These are phyloP conservation scores for Norana najaformis DNA, from an alignment of 2,888 invertebrate genomes.

Conservation along the genomic window DNA sequence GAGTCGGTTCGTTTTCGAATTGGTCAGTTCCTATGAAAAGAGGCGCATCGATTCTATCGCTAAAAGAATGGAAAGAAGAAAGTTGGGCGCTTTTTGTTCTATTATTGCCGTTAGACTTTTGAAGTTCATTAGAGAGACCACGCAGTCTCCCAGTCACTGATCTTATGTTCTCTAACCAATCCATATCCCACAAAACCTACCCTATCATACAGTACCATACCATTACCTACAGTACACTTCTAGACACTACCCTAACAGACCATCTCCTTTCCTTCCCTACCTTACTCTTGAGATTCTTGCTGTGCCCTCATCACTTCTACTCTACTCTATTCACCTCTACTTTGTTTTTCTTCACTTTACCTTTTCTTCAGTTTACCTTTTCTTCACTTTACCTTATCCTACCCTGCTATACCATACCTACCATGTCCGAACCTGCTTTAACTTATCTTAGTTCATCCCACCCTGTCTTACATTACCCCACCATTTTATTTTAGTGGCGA, in stretches of 20 bases:
- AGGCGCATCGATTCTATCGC: neutral
- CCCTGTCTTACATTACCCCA: neutral
- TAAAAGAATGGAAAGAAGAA: constrained; percentile 2
- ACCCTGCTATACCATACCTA: too few species aligned
- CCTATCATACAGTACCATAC: neutral
- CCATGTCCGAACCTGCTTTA: too few species aligned
- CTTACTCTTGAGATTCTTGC: too few species aligned
- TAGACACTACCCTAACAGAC: too few species aligned
- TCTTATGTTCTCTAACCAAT: neutral
- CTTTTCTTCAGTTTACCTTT: too few species aligned
- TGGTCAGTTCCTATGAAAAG: neutral
- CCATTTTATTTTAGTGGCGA: neutral
- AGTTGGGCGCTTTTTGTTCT: neutral
- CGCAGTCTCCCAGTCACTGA: neutral
- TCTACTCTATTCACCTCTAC: too few species aligned
- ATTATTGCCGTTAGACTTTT: neutral
- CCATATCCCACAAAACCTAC: neutral
- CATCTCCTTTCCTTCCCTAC: too few species aligned
- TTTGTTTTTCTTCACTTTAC: too few species aligned
- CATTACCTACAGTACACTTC: neutral
- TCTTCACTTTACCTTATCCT: too few species aligned
- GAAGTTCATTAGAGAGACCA: too few species aligned
- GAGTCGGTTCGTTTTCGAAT: neutral
- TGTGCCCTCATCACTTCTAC: too few species aligned
- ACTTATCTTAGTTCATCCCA: too few species aligned